Evolutionary conservation across 1,140 invertebrate species (phyloP).

Genomic region (Brachionus asplanchnoidis): DNA sequence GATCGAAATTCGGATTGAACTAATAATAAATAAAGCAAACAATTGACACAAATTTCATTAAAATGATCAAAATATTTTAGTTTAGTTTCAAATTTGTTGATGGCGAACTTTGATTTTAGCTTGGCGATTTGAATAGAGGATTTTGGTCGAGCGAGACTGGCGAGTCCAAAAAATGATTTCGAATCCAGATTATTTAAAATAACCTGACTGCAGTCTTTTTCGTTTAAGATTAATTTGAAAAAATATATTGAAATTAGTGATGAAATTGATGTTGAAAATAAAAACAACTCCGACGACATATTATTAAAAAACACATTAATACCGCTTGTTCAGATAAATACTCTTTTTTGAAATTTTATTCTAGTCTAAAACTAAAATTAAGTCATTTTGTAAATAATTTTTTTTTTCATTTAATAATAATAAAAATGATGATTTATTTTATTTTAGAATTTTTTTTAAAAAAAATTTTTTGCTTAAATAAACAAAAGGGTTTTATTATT

Average conservation of each 20-base stretch:
- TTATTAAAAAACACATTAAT: constrained; percentile 28
- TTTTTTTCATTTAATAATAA: neutral
- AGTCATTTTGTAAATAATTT: neutral
- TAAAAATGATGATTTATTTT: neutral
- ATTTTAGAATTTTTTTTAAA: neutral
- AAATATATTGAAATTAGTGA: neutral
- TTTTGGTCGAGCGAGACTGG: neutral
- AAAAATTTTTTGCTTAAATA: too few relatives aligned
- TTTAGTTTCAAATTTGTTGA: neutral
- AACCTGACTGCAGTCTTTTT: neutral
- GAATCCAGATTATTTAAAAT: neutral
- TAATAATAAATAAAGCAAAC: neutral
- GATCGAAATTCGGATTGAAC: neutral
- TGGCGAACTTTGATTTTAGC: neutral
- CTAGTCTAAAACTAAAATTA: neutral
- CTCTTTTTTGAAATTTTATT: neutral
- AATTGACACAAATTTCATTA: neutral
- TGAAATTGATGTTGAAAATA: neutral
- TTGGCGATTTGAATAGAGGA: neutral
- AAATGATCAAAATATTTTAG: neutral
- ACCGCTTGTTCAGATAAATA: neutral
- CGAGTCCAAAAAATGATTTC: neutral
- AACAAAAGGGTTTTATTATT: too few relatives aligned
- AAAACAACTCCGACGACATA: constrained; percentile 2
- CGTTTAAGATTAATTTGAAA: neutral